Evolutionary conservation across 2,797 vertebrate genomes (phyloP), one percentile per base, ranked within the genome.

Genomic region (Alca torda): DNA sequence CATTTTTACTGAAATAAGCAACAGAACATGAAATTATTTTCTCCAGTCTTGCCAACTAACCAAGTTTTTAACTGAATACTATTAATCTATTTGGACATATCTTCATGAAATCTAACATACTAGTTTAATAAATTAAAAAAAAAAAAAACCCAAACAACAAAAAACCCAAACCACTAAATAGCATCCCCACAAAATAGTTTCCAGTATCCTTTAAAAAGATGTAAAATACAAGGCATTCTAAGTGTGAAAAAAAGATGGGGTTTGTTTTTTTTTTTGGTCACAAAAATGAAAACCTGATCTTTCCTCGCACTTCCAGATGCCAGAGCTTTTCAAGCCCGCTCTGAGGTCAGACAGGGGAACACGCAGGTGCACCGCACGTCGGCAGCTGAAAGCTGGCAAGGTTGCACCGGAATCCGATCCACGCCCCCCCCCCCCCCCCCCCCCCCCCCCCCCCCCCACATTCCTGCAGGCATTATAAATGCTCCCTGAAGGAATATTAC

Each of bases 381-480:
- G 96, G 97, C 96, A 95, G 97, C 68, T 96, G 96, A 98, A 98
- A 98, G 97, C 97, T 95, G 95, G 92, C 96, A 98, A 98, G 98
- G 98, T 96, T 98, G 97, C 54, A 56, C 95, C 43, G 98, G 98
- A 99, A 99, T 97, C 96, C n/a, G 98, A 99, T 98, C 98, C 84
- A 1, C 89, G 96, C 96, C 93, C 78, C 90, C 97, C 97, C n/a
- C n/a, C n/a, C n/a, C n/a, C n/a, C n/a, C n/a, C n/a, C n/a, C n/a
- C 39, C 39, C 39, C 9, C 39, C 72, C 88, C 84, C 97, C 89
- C 96, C 96, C 93, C 76, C 90, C 97, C 97, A 98, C 98, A 99
- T 99, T 99, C 98, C 98, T 98, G 92, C 72, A 77, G 63, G 98
- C 96, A 98, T 98, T 98, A 98, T 79, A 96, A 98, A 96, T 0